Evolutionary conservation across 53 echinoderm and acorn worm species (phyloP).

Genomic region (Echinarachnius parma): DNA sequence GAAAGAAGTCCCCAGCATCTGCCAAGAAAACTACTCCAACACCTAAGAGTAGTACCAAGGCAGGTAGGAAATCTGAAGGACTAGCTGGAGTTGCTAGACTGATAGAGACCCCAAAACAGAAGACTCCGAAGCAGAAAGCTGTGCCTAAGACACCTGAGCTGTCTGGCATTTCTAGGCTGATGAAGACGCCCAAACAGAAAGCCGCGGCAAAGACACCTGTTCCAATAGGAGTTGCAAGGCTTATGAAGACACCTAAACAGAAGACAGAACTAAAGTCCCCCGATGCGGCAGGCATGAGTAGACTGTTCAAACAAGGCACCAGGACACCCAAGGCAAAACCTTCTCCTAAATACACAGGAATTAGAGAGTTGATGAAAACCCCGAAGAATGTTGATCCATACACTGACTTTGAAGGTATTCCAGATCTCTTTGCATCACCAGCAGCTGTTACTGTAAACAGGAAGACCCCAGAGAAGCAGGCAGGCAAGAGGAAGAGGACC

Average conservation of each 20-base stretch:
- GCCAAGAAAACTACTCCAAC: conserved; percentile 35
- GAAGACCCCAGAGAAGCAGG: conserved; percentile 34
- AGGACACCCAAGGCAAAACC: conserved; percentile 64
- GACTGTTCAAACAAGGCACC: conserved; percentile 50
- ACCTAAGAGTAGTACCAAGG: conserved; percentile 36
- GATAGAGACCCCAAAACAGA: conserved; percentile 59
- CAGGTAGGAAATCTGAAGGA: conserved; percentile 37
- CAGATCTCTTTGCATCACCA: conserved; percentile 67
- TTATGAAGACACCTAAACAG: conserved; percentile 52
- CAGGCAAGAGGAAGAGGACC: conserved; percentile 54
- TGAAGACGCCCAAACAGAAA: conserved; percentile 64
- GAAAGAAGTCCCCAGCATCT: conserved; percentile 4
- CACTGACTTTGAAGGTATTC: conserved; percentile 87
- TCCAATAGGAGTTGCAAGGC: conserved; percentile 45
- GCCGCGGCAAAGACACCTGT: conserved; percentile 60
- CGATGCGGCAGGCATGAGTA: conserved; percentile 46
- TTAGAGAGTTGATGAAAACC: conserved; percentile 59
- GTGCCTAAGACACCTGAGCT: conserved; percentile 43
- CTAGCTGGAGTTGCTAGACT: conserved; percentile 63
- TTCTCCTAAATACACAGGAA: conserved; percentile 34
- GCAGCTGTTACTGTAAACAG: conserved; percentile 27
- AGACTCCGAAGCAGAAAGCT: conserved; percentile 43
- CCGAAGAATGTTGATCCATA: conserved; percentile 73
- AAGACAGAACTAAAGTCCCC: conserved; percentile 56
- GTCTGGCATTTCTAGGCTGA: conserved; percentile 51